These are phyloP conservation scores for Scaptodrosophila latifasciaeformis DNA, from an alignment of 2,888 invertebrate genomes.

Conservation along the genomic window DNA sequence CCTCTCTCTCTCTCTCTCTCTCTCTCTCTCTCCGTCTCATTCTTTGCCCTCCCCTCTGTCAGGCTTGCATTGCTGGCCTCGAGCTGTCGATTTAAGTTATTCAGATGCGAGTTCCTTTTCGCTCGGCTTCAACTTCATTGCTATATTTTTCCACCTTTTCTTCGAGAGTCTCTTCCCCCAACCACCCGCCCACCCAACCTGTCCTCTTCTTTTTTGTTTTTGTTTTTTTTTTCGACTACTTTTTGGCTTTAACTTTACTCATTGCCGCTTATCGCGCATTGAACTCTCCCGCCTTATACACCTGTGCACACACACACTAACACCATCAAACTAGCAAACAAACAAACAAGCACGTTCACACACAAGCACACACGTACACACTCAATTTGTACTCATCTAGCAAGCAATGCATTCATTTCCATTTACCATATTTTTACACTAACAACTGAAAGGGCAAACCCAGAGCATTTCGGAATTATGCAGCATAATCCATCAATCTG, in stretches of 20 bases:
- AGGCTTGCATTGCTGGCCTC: no score
- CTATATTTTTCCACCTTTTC: neutral
- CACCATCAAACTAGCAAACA: neutral
- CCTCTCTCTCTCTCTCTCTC: neutral
- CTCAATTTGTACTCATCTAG: conserved; percentile 14
- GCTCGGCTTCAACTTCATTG: neutral
- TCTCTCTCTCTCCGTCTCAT: neutral
- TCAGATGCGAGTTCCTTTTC: no score
- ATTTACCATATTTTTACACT: no score
- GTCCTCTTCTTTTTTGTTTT: no score
- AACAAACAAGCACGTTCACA: conserved; percentile 7
- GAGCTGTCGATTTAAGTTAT: no score
- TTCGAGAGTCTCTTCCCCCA: neutral
- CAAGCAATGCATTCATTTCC: conserved; percentile 23
- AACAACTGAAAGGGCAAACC: no score
- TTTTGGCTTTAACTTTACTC: no score
- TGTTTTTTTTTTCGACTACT: no score
- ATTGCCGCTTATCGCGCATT: conserved; percentile 47
- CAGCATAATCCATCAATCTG: no score
- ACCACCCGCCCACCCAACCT: neutral
- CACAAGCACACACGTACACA: conserved; percentile 10
- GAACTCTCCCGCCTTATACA: conserved; percentile 36
- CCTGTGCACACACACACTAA: conserved; percentile 19
- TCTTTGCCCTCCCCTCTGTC: no score
- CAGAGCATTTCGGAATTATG: no score